Conservation (phyloP, 1,140 invertebrate genomes). For the Archivesica marissinica region DNA sequence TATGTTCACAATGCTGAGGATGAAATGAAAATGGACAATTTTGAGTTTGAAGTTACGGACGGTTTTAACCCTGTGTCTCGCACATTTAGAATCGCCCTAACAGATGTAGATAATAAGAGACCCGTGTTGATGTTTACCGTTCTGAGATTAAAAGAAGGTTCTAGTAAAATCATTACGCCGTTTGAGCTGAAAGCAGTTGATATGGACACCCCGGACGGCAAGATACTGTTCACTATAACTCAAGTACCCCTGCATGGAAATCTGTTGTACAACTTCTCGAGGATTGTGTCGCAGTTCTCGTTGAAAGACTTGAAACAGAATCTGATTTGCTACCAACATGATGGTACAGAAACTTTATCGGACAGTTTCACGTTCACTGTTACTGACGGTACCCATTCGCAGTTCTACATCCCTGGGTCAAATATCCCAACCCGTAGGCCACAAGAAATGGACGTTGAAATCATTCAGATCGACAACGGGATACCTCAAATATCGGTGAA, state of each 20-base stretch:
- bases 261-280: slow-evolving; percentile 77
- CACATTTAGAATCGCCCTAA: slow-evolving; percentile 83
- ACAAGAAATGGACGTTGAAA: slow-evolving; percentile 80
- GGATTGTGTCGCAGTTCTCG: slow-evolving; percentile 80
- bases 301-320: slow-evolving; percentile 81
- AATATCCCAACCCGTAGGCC: slow-evolving; percentile 73
- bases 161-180: slow-evolving; percentile 81
- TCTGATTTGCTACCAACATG: slow-evolving; percentile 83
- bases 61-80: slow-evolving; percentile 82
- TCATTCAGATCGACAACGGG: slow-evolving; percentile 83
- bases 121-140: slow-evolving; percentile 81
- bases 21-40: slow-evolving; percentile 84
- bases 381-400: slow-evolving; percentile 82
- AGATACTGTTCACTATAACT: slow-evolving; percentile 81
- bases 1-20: slow-evolving; percentile 82
- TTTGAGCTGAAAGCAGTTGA: slow-evolving; percentile 84
- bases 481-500: slow-evolving; percentile 80
- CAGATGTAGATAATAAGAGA: slow-evolving; percentile 83
- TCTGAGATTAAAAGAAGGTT: slow-evolving; percentile 81
- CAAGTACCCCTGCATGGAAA: slow-evolving; percentile 83
- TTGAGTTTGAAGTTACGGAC: slow-evolving; percentile 84
- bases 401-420: slow-evolving; percentile 82
- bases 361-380: slow-evolving; percentile 84
- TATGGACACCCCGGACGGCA: slow-evolving; percentile 80
- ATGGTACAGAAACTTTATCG: slow-evolving; percentile 82